These are phyloP conservation scores for Choreutis nemorana DNA, from an alignment of 2,888 invertebrate species.

Conservation along the genomic window DNA sequence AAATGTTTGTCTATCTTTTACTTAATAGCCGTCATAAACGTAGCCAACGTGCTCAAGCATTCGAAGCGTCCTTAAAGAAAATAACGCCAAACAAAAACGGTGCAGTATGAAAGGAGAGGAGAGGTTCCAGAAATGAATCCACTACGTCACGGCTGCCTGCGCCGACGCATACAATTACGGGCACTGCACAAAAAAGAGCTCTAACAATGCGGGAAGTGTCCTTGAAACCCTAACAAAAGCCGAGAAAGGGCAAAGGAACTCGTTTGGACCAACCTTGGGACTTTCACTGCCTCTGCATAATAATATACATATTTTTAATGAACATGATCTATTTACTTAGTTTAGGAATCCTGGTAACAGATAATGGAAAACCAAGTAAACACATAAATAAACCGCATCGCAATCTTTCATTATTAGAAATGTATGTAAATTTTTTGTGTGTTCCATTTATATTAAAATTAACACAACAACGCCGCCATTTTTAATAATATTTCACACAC, in stretches of 20 bases:
- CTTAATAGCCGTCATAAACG: conserved; percentile 24
- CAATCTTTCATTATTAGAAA: too few relatives aligned
- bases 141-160: conserved; percentile 43
- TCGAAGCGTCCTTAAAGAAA: conserved; percentile 15
- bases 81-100: conserved; percentile 14
- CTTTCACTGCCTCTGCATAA: conserved; percentile 60
- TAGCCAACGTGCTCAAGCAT: conserved; percentile 16
- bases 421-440: neutral
- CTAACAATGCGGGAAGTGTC: conserved; percentile 56
- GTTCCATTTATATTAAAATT: conserved; percentile 4
- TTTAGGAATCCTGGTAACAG: conserved; percentile 4
- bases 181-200: conserved; percentile 45
- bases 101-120: conserved; percentile 32
- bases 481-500: conserved; percentile 34
- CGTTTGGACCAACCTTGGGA: conserved; percentile 55
- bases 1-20: too few relatives aligned
- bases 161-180: conserved; percentile 60
- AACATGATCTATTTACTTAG: conserved; percentile 5
- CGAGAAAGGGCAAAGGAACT: conserved; percentile 63
- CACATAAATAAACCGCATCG: too few relatives aligned
- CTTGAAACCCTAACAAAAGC: conserved; percentile 61
- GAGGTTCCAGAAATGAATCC: conserved; percentile 32
- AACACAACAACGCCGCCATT: conserved; percentile 23
- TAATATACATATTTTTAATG: conserved; percentile 19
- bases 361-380: too few relatives aligned